phyloP scores from a whole-genome alignment of 2,888 invertebrate species.

The Drosophila prolongata region DNA sequence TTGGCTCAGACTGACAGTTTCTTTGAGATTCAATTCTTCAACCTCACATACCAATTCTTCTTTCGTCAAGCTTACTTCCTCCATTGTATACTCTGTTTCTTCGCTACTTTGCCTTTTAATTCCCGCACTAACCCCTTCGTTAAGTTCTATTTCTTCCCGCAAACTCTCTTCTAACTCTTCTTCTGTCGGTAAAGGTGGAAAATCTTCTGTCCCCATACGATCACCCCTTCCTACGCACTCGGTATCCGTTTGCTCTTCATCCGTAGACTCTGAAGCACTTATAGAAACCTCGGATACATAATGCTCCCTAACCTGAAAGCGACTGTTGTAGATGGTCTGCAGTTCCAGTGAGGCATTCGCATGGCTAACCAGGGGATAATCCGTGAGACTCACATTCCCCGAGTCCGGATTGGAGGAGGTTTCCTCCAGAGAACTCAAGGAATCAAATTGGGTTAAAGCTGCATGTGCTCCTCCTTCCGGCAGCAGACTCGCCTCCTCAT shows the following conservation, averaged over 20 bases:
- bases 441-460: constrained; percentile 71
- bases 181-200: constrained; percentile 76
- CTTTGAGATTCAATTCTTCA: constrained; percentile 37
- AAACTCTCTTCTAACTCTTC: constrained; percentile 75
- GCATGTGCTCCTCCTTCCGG: constrained; percentile 12
- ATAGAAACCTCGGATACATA: constrained; percentile 78
- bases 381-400: constrained; percentile 83
- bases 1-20: constrained; percentile 44
- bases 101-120: constrained; percentile 3
- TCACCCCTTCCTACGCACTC: constrained; percentile 3
- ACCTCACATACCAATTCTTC: neutral
- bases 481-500: neutral
- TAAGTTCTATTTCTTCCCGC: constrained; percentile 50
- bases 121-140: constrained; percentile 1
- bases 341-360: constrained; percentile 78
- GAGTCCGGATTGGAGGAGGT: constrained; percentile 83
- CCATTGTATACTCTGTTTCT: neutral
- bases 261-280: constrained; percentile 37
- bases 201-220: constrained; percentile 39
- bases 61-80: neutral
- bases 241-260: constrained; percentile 30
- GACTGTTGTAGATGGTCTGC: constrained; percentile 78
- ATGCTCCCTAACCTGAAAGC: constrained; percentile 79
- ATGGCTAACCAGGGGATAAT: constrained; percentile 74
- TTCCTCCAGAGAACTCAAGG: constrained; percentile 80